Percentiles rank a stretch among this genome's conserved stretches.
phyloP scores from a whole-genome alignment of 1,140 invertebrate species.

The Harlomillsia oculata region DNA sequence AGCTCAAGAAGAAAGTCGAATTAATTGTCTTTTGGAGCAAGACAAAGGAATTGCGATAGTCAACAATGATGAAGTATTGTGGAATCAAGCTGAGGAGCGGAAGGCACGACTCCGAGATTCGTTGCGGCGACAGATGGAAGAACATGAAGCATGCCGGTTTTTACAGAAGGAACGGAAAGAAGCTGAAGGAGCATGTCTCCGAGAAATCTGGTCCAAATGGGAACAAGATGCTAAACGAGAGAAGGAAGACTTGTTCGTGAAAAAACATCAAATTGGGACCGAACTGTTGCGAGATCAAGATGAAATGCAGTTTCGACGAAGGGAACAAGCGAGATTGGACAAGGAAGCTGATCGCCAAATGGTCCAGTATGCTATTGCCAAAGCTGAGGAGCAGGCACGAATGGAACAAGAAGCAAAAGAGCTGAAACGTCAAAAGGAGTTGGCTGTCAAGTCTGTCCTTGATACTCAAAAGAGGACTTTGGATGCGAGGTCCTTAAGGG shows the following conservation, averaged over 20 bases:
- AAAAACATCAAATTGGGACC: slow-evolving; percentile 23
- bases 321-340: slow-evolving; percentile 18
- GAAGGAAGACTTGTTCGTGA: slow-evolving; percentile 3
- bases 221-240: slow-evolving; percentile 23
- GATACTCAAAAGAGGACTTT: slow-evolving; percentile 20
- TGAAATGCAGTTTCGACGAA: slow-evolving; percentile 20
- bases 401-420: slow-evolving; percentile 6
- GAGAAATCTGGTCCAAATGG: slow-evolving; percentile 21
- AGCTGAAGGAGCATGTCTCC: slow-evolving; percentile 19
- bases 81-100: slow-evolving; percentile 11
- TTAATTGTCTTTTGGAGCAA: slow-evolving; percentile 21
- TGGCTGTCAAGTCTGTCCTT: slow-evolving; percentile 1
- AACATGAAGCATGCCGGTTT: slow-evolving; percentile 28
- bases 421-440: slow-evolving; percentile 18
- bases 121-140: slow-evolving; percentile 17
- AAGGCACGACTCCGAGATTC: slow-evolving; percentile 15
- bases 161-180: slow-evolving; percentile 17
- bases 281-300: slow-evolving; percentile 22
- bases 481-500: slow-evolving; percentile 22
- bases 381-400: slow-evolving; percentile 23
- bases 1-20: slow-evolving; percentile 25
- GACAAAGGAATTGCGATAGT: slow-evolving; percentile 13
- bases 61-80: slow-evolving; percentile 17
- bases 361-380: slow-evolving; percentile 25
- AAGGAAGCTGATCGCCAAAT: slow-evolving; percentile 12